These are phyloP conservation scores for Sebastes flavidus DNA, from an alignment of 2,797 vertebrate species.

Conservation along the genomic window DNA sequence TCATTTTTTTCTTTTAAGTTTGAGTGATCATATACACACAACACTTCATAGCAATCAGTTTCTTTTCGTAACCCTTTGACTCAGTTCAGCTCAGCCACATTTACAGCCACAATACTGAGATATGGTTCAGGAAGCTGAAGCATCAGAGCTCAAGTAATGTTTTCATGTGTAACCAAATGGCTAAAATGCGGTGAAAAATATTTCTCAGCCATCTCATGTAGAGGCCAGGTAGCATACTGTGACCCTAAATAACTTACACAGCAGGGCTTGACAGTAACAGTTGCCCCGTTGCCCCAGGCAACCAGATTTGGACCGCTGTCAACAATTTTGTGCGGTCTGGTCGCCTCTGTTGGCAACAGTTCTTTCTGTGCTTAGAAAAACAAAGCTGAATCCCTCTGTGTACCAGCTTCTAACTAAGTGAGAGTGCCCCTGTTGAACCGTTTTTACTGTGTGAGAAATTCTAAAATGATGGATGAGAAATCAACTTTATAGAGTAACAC, in stretches of 20 bases:
- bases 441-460: constrained; percentile 5
- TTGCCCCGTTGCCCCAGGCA: constrained; percentile 44
- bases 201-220: constrained; percentile 24
- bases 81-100: neutral
- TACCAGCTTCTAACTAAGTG: constrained; percentile 2
- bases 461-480: neutral
- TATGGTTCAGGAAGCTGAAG: neutral
- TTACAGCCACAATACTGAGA: neutral
- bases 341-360: constrained; percentile 44
- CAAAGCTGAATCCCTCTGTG: constrained; percentile 28
- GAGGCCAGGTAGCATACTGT: constrained; percentile 19
- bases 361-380: constrained; percentile 42
- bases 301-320: constrained; percentile 64
- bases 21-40: neutral
- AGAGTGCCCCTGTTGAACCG: constrained; percentile 18
- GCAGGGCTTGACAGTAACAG: constrained; percentile 25
- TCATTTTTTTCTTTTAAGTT: neutral
- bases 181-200: constrained; percentile 19
- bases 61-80: neutral
- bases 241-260: constrained; percentile 56
- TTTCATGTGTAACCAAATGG: neutral
- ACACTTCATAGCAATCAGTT: neutral
- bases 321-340: constrained; percentile 55
- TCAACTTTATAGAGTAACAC: neutral
- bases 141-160: neutral